Base-by-base conservation (phyloP, 2,113 vertebrate species). In the Gorsachius goisagi region DNA sequence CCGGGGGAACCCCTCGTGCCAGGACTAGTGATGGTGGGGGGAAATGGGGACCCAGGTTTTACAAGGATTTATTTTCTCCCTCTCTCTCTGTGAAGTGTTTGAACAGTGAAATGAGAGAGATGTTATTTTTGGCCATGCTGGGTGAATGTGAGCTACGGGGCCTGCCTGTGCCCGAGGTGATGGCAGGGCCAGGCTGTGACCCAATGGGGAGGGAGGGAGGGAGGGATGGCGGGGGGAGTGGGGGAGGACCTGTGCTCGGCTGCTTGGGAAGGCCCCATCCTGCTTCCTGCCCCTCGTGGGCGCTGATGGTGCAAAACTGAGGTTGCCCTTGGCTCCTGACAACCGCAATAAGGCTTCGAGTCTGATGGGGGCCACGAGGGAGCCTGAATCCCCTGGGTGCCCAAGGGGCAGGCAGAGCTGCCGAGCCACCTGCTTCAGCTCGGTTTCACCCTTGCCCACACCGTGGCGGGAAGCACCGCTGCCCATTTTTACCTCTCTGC, bases 11-110 rank as follows among this genome's bases (percentile, higher is more conserved):
- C 62, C 33, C 41, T 80, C 2, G 15, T 0, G 2, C 23, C 14
- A 45, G 71, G 50, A 21, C 26, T 21, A 12, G 23, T 0, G 1
- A 44, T 32, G 33, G 39, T 1, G 5, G 35, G 47, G 12, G 13
- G 64, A 33, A 50, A 5, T 4, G 10, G 26, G 35, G 47, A 7
- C 58, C 4, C 5, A 44, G 22, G 3, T 59, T 74, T 89, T 50
- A 49, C 39, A 68, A n/a, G 35, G 22, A 26, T 53, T 86, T 67
- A 18, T 75, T 68, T 28, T 3, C 6, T 17, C 6, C 4, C 5
- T 2, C 5, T 16, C 10, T 3, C 13, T 44, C 32, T 28, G 33
- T 44, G 73, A 72, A 39, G 14, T 35, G 56, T 59, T 41, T 50
- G 30, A 24, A 44, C 14, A 56, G 53, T 35, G 49, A 89, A 69